phyloP scores from a whole-genome alignment of 2,797 vertebrate genomes.

The Platyrinchus mystaceus region DNA sequence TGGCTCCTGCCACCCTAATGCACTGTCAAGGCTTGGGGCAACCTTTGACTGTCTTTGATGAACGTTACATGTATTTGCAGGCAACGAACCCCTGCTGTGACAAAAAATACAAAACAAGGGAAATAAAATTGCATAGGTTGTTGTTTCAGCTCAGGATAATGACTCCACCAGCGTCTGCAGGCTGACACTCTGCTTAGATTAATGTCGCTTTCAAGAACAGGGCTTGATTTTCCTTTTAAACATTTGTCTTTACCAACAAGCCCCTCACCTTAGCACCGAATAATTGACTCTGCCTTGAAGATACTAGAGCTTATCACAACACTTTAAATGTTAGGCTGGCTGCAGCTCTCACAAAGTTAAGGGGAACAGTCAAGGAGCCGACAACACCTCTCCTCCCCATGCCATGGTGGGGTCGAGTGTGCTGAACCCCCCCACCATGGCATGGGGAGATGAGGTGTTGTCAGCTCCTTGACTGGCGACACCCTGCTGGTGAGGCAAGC shows the following conservation, averaged over 20 bases:
- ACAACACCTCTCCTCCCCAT: fast-evolving
- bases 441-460: no score
- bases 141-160: constrained; percentile 31
- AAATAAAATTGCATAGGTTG: constrained; percentile 26
- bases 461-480: no score
- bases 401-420: not conserved
- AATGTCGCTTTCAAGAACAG: not conserved
- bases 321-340: not conserved
- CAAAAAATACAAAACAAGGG: not conserved
- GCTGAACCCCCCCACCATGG: not conserved
- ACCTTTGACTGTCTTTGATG: not conserved
- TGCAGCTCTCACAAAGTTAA: not conserved
- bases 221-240: constrained; percentile 36
- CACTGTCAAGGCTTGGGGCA: not conserved
- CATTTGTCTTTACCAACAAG: constrained; percentile 40
- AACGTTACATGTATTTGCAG: not conserved
- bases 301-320: not conserved
- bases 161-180: not conserved
- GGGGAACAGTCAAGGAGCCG: not conserved
- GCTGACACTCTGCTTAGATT: constrained; percentile 27
- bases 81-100: not conserved
- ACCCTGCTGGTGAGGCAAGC: fast-evolving
- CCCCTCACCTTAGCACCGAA: not conserved
- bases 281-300: constrained; percentile 28
- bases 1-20: not conserved